Evolutionary conservation across 1,140 invertebrate species (phyloP), one percentile per base, ranked within the genome.

Genomic region (Brachionus koreanus): DNA sequence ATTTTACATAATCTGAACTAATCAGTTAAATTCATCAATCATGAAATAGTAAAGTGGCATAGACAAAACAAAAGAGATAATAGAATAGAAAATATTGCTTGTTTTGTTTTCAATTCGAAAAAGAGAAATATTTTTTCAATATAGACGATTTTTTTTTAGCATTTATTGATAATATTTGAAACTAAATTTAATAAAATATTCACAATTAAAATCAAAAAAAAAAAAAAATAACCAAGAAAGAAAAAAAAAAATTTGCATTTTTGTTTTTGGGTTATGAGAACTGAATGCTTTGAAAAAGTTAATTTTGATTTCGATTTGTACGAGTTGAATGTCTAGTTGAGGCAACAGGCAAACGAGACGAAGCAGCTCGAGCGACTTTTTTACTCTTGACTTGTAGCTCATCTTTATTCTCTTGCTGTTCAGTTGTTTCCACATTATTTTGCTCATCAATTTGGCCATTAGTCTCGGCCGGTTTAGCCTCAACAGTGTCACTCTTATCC

Each of bases 151-250:
- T 57, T 57, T 52, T 52, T 57, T 57, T 57, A 57, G 7, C 49
- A 57, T 57, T 57, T 57, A 57, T 57, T 57, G 49, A 57, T 5
- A 57, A 57, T 57, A 57, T 25, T 57, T 57, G 49, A 57, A 23
- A 57, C 49, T 57, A 57, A 19, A 57, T 57, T 57, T 57, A 25
- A 57, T 57, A 57, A 57, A 57, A 57, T 57, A 57, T 57, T 57
- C 49, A 57, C 49, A 57, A 57, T 57, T 57, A 57, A 57, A 57
- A 57, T 57, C 49, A 6, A 57, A 57, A 57, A 57, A 19, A 23
- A 19, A 57, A 57, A 5, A 46, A 46, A 46, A 52, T 5, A 19
- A 52, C n/a, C 2, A 16, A 52, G 16, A 16, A 52, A 52, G 19
- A 57, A 57, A 23, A 19, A 57, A 19, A 57, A 23, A 29, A 29